Conservation (phyloP, 2,888 invertebrate genomes). For the Rhingia campestris region DNA sequence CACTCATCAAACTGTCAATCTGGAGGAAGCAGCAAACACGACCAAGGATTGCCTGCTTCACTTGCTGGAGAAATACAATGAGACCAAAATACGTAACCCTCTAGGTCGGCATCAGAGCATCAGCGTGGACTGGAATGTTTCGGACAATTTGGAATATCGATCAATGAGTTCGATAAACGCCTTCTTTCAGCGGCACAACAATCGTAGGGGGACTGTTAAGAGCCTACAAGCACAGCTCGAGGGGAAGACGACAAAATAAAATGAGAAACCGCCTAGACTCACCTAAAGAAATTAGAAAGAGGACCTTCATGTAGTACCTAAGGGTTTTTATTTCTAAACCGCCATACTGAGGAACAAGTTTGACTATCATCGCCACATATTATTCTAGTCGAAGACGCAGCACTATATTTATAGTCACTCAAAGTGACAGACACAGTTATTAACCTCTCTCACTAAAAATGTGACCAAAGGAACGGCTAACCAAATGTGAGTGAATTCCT, state of each 20-base stretch:
- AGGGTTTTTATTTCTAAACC: slow-evolving; percentile 35
- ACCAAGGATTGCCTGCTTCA: slow-evolving; percentile 91
- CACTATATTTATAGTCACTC: no score
- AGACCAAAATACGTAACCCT: slow-evolving; percentile 83
- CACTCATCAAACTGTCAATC: slow-evolving; percentile 84
- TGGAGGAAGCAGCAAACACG: slow-evolving; percentile 85
- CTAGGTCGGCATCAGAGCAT: slow-evolving; percentile 88
- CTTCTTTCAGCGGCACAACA: slow-evolving; percentile 88
- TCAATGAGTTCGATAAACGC: slow-evolving; percentile 92
- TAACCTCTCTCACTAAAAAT: no score
- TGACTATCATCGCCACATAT: slow-evolving; percentile 14
- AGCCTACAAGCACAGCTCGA: slow-evolving; percentile 81
- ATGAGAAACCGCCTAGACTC: slow-evolving; percentile 11
- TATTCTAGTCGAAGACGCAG: background rate
- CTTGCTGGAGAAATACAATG: slow-evolving; percentile 89
- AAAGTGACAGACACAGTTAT: no score
- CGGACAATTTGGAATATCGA: slow-evolving; percentile 88
- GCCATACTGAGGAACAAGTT: slow-evolving; percentile 19
- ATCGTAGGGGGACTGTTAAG: slow-evolving; percentile 79
- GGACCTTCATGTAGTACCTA: slow-evolving; percentile 44
- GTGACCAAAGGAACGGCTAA: background rate
- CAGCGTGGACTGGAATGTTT: slow-evolving; percentile 89
- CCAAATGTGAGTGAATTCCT: background rate
- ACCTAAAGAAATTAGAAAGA: slow-evolving; percentile 10
- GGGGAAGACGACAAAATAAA: slow-evolving; percentile 76